Evolutionary conservation across 2,113 vertebrate species (phyloP).

Genomic region (Nothocercus julius): DNA sequence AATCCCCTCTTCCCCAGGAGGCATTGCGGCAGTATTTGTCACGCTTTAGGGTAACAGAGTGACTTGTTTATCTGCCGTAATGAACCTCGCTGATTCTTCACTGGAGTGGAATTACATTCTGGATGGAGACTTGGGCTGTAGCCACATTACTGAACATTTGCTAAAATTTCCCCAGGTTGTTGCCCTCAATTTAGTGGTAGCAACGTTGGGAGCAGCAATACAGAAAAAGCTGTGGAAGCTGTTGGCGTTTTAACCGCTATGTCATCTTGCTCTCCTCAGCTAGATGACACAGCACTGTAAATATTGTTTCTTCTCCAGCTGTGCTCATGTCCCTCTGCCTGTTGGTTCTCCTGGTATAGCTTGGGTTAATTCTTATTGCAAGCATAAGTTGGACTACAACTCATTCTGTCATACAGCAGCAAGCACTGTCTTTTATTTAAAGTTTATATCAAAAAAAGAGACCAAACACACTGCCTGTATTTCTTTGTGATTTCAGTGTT

Average conservation of each 20-base stretch:
- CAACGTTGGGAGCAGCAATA: neutral
- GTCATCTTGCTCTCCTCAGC: neutral
- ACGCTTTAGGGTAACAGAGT: slow-evolving; percentile 4
- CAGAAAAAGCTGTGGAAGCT: neutral
- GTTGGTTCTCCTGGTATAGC: neutral
- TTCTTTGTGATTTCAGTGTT: neutral
- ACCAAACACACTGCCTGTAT: neutral
- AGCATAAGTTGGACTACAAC: neutral
- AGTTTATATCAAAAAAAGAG: neutral
- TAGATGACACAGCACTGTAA: neutral
- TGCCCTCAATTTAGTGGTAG: neutral
- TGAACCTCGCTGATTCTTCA: slow-evolving; percentile 39
- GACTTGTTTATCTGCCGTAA: slow-evolving; percentile 57
- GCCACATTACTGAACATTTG: neutral
- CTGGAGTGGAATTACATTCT: slow-evolving; percentile 69
- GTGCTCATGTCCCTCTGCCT: neutral
- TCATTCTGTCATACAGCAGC: neutral
- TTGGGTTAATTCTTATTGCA: neutral
- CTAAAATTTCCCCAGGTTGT: slow-evolving; percentile 27
- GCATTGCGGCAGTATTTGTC: neutral
- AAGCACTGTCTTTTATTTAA: neutral
- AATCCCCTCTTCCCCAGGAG: slow-evolving; percentile 13
- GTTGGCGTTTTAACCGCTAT: neutral
- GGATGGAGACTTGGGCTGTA: neutral
- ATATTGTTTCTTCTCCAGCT: neutral